Conservation (phyloP, 2,113 vertebrate genomes). For the Python bivittatus region DNA sequence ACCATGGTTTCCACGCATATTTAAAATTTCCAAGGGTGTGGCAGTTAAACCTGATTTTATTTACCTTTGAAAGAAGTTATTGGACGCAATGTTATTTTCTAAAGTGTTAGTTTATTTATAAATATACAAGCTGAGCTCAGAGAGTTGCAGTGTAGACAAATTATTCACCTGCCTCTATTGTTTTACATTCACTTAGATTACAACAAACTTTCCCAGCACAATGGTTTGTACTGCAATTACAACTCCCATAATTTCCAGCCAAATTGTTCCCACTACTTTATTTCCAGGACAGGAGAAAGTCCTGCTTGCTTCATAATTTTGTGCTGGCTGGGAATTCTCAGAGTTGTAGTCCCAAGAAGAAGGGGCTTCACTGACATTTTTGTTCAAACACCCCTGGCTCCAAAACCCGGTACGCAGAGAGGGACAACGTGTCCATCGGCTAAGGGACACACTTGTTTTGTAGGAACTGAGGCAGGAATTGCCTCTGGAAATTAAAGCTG, state of each 20-base stretch:
- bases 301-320: too few species aligned
- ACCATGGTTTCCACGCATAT: not conserved
- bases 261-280: not conserved
- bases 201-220: not conserved
- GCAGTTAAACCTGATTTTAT: not conserved
- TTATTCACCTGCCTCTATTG: fast-evolving
- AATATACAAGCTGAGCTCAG: not conserved
- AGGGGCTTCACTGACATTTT: not conserved
- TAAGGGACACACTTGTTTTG: not conserved
- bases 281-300: not conserved
- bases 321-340: too few species aligned
- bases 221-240: not conserved
- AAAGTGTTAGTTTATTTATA: not conserved
- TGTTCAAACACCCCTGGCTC: not conserved
- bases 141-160: not conserved
- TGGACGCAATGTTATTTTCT: not conserved
- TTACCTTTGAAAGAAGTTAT: not conserved
- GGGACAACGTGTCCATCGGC: not conserved
- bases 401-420: not conserved
- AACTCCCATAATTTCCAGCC: not conserved
- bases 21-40: not conserved
- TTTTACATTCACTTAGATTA: not conserved
- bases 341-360: too few species aligned
- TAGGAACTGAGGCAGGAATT: slow-evolving; percentile 12
- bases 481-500: not conserved